Conservation (phyloP, 2,113 vertebrate genomes). For the Sula dactylatra region DNA sequence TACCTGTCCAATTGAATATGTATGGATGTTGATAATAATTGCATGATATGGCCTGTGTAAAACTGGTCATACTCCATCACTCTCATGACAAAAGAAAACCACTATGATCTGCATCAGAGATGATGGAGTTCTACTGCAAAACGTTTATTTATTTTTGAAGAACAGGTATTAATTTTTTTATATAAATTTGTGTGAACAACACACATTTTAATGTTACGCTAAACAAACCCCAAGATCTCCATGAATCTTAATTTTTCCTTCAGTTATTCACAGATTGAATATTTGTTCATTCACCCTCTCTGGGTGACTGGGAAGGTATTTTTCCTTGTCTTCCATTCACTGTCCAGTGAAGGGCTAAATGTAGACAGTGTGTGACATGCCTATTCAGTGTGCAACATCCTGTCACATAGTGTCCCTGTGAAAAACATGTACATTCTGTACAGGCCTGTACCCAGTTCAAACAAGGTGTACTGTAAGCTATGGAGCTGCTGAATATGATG, state of each 20-base stretch:
- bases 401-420: not conserved
- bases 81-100: conserved; percentile 7
- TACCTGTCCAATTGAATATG: not conserved
- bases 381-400: not conserved
- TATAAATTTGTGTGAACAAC: not conserved
- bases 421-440: not conserved
- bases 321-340: not conserved
- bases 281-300: not conserved
- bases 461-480: not conserved
- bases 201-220: not conserved
- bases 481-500: not conserved
- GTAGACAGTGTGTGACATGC: not conserved
- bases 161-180: not conserved
- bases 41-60: not conserved
- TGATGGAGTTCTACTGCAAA: not conserved
- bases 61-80: not conserved
- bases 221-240: not conserved
- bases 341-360: not conserved
- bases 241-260: not conserved
- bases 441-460: not conserved
- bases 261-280: not conserved
- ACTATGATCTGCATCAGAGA: not conserved
- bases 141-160: not conserved
- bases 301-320: not conserved
- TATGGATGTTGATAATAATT: conserved; percentile 16